Conservation (phyloP, 1,140 invertebrate genomes). For the Coenobita brevimanus region DNA sequence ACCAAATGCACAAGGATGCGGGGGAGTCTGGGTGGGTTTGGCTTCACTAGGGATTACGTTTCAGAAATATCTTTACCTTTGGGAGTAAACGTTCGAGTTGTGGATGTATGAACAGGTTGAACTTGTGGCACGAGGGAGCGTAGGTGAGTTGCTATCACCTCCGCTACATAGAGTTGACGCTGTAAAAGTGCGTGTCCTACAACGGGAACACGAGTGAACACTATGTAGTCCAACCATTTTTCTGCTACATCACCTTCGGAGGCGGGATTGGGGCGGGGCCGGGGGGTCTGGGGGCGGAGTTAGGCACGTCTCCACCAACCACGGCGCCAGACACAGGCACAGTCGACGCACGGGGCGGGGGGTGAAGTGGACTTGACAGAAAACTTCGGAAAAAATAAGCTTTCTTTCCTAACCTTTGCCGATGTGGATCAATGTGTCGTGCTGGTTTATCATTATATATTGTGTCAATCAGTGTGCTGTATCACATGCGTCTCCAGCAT, state of each 20-base stretch:
- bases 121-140: conserved; percentile 56
- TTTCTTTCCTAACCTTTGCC: too few species aligned
- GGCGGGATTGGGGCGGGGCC: conserved; percentile 55
- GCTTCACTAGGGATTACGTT: conserved; percentile 54
- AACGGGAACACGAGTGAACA: conserved; percentile 70
- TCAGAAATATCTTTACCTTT: conserved; percentile 53
- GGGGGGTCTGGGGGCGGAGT: conserved; percentile 39
- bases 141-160: conserved; percentile 69
- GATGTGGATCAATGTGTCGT: too few species aligned
- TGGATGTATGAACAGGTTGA: conserved; percentile 65
- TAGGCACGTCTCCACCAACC: conserved; percentile 9
- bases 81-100: conserved; percentile 56
- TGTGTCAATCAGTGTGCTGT: background rate
- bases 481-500: background rate
- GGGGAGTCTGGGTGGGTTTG: background rate
- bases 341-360: conserved; percentile 32
- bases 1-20: conserved; percentile 44
- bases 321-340: background rate
- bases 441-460: background rate
- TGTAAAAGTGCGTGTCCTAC: conserved; percentile 70
- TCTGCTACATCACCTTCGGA: conserved; percentile 69
- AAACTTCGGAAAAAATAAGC: background rate
- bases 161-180: conserved; percentile 68
- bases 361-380: conserved; percentile 42
- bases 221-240: conserved; percentile 70